These are phyloP conservation scores for Aegypius monachus DNA, from an alignment of 2,113 vertebrate species.

Conservation along the genomic window DNA sequence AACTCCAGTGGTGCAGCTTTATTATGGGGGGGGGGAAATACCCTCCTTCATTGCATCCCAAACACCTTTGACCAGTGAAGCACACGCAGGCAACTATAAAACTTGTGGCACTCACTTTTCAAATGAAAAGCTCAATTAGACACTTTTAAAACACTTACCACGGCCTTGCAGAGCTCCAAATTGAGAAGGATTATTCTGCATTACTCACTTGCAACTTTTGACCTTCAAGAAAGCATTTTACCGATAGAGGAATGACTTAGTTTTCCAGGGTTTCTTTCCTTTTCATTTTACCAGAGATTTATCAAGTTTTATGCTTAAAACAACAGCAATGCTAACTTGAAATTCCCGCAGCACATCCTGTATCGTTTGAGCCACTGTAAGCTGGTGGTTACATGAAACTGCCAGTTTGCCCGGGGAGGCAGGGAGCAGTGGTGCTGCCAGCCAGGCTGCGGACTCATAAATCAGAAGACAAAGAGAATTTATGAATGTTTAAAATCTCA, in stretches of 20 bases:
- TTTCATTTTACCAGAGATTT: neutral
- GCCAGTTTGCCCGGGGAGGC: neutral
- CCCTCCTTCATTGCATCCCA: neutral
- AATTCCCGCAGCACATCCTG: neutral
- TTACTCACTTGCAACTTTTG: neutral
- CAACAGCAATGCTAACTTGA: neutral
- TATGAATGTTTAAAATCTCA: conserved; percentile 37
- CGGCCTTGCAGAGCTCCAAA: neutral
- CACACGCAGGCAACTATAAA: neutral
- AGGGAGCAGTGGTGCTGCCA: neutral
- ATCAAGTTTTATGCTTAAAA: neutral
- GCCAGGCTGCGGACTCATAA: neutral
- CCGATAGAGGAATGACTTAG: neutral
- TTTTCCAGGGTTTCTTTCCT: neutral
- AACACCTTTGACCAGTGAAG: neutral
- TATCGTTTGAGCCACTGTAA: neutral
- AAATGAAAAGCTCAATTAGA: neutral
- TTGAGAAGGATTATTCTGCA: neutral
- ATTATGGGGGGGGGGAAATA: accelerated
- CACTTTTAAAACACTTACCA: neutral
- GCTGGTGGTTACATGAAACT: accelerated
- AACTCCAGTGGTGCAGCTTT: neutral
- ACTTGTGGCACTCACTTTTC: neutral
- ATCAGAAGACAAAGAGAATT: conserved; percentile 2
- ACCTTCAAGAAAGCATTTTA: neutral